Conservation (phyloP, 2,797 vertebrate genomes). For the Phataginus tetradactyla region DNA sequence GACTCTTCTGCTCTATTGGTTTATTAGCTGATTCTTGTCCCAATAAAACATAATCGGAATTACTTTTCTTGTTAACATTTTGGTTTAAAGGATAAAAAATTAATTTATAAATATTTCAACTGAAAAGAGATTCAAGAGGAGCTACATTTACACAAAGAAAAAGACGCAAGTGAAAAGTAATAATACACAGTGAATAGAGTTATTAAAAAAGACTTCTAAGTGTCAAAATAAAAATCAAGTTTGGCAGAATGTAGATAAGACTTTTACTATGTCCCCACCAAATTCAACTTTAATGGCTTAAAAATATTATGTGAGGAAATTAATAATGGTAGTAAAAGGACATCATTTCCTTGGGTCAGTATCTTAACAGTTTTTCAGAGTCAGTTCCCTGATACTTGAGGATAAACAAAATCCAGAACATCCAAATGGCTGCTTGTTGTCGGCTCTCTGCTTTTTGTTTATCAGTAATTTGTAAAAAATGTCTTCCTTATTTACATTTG, state of each 20-base stretch:
- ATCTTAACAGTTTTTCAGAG: not conserved
- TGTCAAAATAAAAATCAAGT: not conserved
- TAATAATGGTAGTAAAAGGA: not conserved
- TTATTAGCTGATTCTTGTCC: not conserved
- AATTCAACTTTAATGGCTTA: not conserved
- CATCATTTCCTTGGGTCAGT: not conserved
- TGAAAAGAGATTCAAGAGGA: not conserved
- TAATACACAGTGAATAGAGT: not conserved
- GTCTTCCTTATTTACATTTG: not conserved
- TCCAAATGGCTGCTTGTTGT: not conserved
- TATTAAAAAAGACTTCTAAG: not conserved
- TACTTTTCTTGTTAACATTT: not conserved
- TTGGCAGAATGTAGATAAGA: not conserved
- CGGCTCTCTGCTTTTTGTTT: not conserved
- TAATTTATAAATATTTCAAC: not conserved
- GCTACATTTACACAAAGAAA: not conserved
- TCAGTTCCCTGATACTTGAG: not conserved
- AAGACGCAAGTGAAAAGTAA: not conserved
- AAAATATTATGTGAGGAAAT: not conserved
- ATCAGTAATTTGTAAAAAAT: not conserved
- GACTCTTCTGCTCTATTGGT: not conserved
- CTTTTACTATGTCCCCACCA: not conserved
- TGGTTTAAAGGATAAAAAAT: not conserved
- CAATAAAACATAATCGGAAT: not conserved
- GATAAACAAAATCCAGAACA: not conserved